Base-by-base conservation (phyloP, 2,113 vertebrate genomes). In the Scytalopus superciliaris region DNA sequence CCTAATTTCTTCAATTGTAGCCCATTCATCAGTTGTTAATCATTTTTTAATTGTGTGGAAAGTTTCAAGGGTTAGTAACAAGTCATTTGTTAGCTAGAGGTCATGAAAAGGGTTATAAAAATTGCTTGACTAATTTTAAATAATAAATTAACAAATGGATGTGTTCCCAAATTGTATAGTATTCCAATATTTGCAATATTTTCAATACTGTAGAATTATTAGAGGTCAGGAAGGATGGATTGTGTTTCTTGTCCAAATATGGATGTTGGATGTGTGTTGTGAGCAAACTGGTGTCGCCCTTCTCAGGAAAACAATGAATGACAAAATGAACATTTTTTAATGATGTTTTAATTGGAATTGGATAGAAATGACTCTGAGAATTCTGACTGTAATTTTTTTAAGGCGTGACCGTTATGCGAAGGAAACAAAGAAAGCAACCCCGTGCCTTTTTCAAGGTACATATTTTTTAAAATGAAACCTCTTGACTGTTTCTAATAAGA, bases 41-140 rank as follows among this genome's bases (percentile, higher is more conserved):
- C 96, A 97, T 97, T 96, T 97, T 97, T 96, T 96, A 95, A 96
- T 95, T 97, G 95, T 97, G 95, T 97, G 92, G 95, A 96, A 96
- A 97, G 95, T 96, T 97, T 97, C 95, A 97, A 94, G 93, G 91
- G 94, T 97, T 95, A 92, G 91, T 97, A 97, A 96, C 96, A 97
- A 96, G 94, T 94, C 94, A 93, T 97, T 96, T 96, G 96, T 96
- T 97, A 97, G 90, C 87, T 93, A 95, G 91, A 97, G 94, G 96
- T 97, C 95, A 97, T 53, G 93, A 66, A 96, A 96, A 93, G 90
- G 60, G 79, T 95, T 96, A 93, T 92, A 91, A 96, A 93, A 96
- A 96, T 95, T 93, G 93, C 90, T 93, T 92, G 85, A n/a, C 94
- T 97, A 76, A 96, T 94, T 96, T 91, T 90, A 91, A 96, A 96